A percentile compares a stretch with the other conserved stretches of the same genome.
Conservation (phyloP, 1,140 invertebrate species). For the Drosophila parabipectinata region DNA sequence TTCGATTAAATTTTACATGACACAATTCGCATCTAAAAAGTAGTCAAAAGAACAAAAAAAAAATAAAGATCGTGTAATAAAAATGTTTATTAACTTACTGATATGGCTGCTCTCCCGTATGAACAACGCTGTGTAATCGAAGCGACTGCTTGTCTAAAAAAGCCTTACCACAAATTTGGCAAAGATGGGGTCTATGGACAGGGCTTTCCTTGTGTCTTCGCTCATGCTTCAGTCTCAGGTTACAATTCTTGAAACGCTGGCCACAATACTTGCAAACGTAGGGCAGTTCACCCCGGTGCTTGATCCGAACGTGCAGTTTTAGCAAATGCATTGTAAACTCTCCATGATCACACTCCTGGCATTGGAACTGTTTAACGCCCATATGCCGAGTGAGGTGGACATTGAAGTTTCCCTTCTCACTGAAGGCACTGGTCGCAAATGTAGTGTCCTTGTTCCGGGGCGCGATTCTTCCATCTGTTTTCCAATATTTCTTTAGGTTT, state of each 20-base stretch:
- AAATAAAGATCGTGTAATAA: neutral
- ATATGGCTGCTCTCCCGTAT: constrained; percentile 58
- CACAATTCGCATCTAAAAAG: constrained; percentile 47
- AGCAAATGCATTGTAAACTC: constrained; percentile 51
- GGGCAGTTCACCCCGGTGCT: constrained; percentile 47
- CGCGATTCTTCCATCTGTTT: neutral
- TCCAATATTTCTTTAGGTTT: neutral
- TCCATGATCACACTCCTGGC: constrained; percentile 48
- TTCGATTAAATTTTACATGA: constrained; percentile 44
- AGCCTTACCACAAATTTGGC: constrained; percentile 36
- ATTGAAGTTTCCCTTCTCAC: constrained; percentile 52
- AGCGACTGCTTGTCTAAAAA: constrained; percentile 29
- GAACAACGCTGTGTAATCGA: constrained; percentile 37
- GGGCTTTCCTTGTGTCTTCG: constrained; percentile 29
- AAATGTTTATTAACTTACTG: constrained; percentile 16
- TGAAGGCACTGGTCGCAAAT: constrained; percentile 56
- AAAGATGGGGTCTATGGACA: neutral
- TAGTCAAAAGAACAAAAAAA: neutral
- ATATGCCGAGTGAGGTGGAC: constrained; percentile 42
- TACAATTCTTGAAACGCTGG: constrained; percentile 46
- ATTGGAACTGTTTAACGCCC: constrained; percentile 40
- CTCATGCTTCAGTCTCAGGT: constrained; percentile 44
- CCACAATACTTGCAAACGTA: constrained; percentile 55
- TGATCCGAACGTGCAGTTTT: constrained; percentile 42
- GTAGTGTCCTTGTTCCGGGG: neutral